Evolutionary conservation across 1,140 invertebrate genomes (phyloP), one percentile per base, ranked within the genome.

Genomic region (Drosophila pandora): DNA sequence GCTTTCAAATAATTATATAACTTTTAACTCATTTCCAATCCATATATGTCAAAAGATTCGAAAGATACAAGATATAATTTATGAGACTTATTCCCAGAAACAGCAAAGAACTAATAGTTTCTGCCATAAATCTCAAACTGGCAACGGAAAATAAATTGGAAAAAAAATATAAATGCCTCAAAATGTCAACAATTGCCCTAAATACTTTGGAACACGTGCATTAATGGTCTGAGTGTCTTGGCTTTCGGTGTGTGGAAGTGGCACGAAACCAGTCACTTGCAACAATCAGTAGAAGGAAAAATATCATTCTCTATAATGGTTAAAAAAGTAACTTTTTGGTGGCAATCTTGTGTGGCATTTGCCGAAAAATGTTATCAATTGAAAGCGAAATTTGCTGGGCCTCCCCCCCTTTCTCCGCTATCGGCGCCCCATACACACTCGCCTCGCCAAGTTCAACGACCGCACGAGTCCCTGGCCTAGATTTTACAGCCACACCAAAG

Each of bases 391-490:
- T 82, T 69, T 37, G 13, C 59, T 53, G 48, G 64, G 55, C 48
- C 54, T 49, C 25, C 41, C 5, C 34, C 39, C 41, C 41, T 43
- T 43, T 43, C 17, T 43, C 41, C 41, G 7, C 13, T 13, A 21
- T 2, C 41, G 17, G 45, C 52, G 60, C 45, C 53, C 39, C 60
- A 41, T 34, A 68, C 74, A 58, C 82, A 17, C 17, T 17, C 17
- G 17, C 17, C 17, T 82, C 62, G 82, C 78, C 83, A 90, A 89
- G 84, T 88, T 90, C 85, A 89, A 89, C 74, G 85, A 85, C 85
- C 85, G 85, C 77, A 70, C 72, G 70, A 84, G 79, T 90, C 85
- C 85, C 83, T 89, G 85, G 85, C 85, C 85, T 89, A 89, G 77
- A 90, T 89, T 89, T 90, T 79, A 78, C 85, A 43, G 6, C 41